Base-by-base conservation (phyloP, 2,113 vertebrate species). In the Syrmaticus mikado region DNA sequence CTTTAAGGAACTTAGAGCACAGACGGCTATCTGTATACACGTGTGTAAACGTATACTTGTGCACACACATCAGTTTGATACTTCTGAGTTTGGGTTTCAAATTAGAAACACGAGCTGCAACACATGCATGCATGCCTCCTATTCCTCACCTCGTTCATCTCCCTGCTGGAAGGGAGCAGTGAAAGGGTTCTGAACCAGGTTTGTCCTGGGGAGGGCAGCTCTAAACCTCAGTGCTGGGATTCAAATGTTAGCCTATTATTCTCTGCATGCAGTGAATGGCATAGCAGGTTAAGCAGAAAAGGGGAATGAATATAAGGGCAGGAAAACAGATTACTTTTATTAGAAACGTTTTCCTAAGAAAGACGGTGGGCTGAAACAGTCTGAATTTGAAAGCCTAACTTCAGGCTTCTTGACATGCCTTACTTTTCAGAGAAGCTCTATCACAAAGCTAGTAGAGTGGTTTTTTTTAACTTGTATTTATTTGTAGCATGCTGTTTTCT, bases 401-500 rank as follows among this genome's bases (percentile, higher is more conserved):
- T 89, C 58, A 83, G 17, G 8, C 45, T 90, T 38, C 30, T 34
- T 21, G 22, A 76, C 28, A 66, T 28, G 34, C 19, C 9, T 67
- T 46, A 1, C 61, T 75, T 60, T 15, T 15, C n/a, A 34, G 43
- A 15, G 30, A 72, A 70, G 18, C 11, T 71, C 61, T n/a, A 40
- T 6, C 66, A 40, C 10, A 9, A 2, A 87, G 38, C 52, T 12
- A 30, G 30, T 52, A 65, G 3, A 58, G 27, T 6, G 7, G 38
- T 9, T 38, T 38, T 0, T 7, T 3, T 60, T 50, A 11, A 4
- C 6, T 48, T 40, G 30, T 55, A 2, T 38, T 25, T 58, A 5
- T 22, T 65, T 67, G 70, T 40, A 2, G 16, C 25, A 27, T 15
- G 4, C 7, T 71, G 2, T 81, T 86, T 84, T 40, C 27, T 41